Percentiles rank a stretch among this genome's conserved stretches.
Evolutionary conservation across 2,113 vertebrate species (phyloP).

Genomic region (Semnopithecus entellus): DNA sequence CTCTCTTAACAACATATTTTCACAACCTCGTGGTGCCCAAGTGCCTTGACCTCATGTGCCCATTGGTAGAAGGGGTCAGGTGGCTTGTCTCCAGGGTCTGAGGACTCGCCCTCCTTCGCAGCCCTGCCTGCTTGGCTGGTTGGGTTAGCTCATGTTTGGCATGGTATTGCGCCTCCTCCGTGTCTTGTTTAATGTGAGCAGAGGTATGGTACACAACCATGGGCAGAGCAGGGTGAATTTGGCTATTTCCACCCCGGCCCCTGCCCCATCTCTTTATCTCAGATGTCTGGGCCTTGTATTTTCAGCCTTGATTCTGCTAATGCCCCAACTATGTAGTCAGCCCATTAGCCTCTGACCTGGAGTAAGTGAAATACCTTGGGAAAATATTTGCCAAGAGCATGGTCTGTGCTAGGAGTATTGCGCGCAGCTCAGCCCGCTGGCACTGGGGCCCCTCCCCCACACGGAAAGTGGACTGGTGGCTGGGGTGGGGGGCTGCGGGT

Average conservation of each 20-base stretch:
- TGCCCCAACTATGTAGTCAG: neutral
- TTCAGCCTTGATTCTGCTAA: neutral
- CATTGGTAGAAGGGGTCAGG: neutral
- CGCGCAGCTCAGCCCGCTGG: neutral
- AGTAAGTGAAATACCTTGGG: neutral
- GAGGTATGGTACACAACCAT: neutral
- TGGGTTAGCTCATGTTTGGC: neutral
- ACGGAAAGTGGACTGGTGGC: neutral
- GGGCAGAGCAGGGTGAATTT: neutral
- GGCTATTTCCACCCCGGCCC: too few relatives aligned
- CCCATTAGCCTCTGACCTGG: neutral
- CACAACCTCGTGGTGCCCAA: neutral
- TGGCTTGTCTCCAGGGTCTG: neutral
- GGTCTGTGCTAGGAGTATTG: neutral
- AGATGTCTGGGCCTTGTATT: neutral
- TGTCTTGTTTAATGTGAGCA: neutral
- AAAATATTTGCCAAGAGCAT: neutral
- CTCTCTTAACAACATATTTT: neutral
- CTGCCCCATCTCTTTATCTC: neutral
- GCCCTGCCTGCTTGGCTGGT: neutral
- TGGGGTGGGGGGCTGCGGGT: neutral
- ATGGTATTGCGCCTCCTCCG: neutral
- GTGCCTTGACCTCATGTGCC: neutral
- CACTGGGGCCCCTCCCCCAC: neutral
- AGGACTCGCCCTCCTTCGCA: neutral